Evolutionary conservation across 2,797 vertebrate species (phyloP).

Genomic region (Catharus ustulatus): DNA sequence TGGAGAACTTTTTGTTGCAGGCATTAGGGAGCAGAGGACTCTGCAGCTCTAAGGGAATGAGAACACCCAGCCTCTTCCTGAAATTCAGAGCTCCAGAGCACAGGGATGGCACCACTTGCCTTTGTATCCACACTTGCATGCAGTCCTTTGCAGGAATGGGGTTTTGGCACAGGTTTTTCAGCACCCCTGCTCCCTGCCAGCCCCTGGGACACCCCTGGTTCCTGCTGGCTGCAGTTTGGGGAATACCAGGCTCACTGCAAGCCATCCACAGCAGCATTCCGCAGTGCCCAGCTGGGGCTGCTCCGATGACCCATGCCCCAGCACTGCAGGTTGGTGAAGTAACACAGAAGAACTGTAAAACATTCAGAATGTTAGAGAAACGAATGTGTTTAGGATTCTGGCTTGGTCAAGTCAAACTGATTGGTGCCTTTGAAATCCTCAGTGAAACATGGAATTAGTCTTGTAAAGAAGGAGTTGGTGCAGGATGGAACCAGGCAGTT

Average conservation of each 20-base stretch:
- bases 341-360: background rate
- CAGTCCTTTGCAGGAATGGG: background rate
- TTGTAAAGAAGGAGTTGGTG: background rate
- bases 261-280: background rate
- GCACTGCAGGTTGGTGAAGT: background rate
- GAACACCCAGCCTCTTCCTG: background rate
- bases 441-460: background rate
- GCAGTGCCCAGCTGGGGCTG: background rate
- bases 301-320: background rate
- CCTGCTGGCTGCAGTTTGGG: rapidly evolving
- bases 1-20: background rate
- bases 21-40: background rate
- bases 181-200: background rate
- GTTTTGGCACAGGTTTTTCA: background rate
- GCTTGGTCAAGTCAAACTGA: background rate
- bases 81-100: background rate
- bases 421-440: background rate
- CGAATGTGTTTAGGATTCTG: background rate
- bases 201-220: background rate
- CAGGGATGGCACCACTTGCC: background rate
- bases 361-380: background rate
- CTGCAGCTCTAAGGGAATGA: background rate
- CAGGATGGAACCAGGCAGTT: background rate
- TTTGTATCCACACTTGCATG: background rate
- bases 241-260: rapidly evolving